A percentile compares a stretch with the other conserved stretches of the same genome.
These are phyloP conservation scores for Brachymystax lenok DNA, from an alignment of 2,797 vertebrate species.

Conservation along the genomic window DNA sequence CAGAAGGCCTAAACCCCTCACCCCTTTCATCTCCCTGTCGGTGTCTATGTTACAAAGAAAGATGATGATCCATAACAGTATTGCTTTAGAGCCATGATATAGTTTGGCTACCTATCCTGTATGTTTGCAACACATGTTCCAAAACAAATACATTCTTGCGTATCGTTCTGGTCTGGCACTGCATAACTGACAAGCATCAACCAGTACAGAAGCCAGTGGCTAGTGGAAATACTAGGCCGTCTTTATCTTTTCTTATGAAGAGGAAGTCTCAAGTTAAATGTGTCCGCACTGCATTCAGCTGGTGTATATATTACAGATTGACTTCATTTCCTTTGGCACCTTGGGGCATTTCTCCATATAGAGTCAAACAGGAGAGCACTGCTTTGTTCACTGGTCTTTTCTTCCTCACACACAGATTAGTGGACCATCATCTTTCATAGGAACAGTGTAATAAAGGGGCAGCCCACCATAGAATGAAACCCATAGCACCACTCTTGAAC, in stretches of 20 bases:
- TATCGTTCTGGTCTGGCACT: background rate
- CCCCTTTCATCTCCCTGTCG: too few relatives aligned
- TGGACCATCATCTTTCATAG: conserved; percentile 26
- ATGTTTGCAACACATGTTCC: too few relatives aligned
- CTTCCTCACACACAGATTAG: conserved; percentile 24
- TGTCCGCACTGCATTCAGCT: conserved; percentile 47
- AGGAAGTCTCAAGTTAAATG: conserved; percentile 32
- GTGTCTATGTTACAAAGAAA: too few relatives aligned
- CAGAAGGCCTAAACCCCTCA: too few relatives aligned
- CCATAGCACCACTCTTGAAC: background rate
- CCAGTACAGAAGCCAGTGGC: conserved; percentile 27
- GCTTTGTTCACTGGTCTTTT: conserved; percentile 43
- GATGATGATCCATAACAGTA: too few relatives aligned
- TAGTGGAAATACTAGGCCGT: conserved; percentile 14
- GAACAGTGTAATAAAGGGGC: background rate
- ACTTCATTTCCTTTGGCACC: conserved; percentile 58
- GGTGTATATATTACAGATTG: conserved; percentile 46
- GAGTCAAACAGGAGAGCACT: conserved; percentile 46
- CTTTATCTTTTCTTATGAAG: conserved; percentile 20
- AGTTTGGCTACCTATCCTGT: too few relatives aligned
- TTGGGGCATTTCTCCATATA: conserved; percentile 45
- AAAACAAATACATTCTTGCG: too few relatives aligned
- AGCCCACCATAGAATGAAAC: background rate
- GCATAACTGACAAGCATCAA: conserved; percentile 2
- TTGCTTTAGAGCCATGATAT: too few relatives aligned